Conservation (phyloP, 2,888 invertebrate genomes). For the Apomyelois bistriatella region DNA sequence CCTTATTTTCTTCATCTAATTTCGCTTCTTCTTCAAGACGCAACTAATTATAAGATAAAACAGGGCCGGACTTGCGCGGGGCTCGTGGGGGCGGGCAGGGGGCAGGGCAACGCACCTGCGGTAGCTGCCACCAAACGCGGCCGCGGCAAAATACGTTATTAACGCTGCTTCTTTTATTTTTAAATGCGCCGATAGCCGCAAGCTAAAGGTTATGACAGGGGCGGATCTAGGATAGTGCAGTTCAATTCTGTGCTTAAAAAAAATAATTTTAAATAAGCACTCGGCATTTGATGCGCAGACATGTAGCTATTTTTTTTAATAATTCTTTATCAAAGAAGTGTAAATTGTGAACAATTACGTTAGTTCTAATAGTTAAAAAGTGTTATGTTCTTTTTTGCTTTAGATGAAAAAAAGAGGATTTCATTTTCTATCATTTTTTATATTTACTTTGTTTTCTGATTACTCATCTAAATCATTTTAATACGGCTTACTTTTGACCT, state of each 20-base stretch:
- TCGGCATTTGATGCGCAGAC: too few species aligned
- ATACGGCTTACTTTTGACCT: too few species aligned
- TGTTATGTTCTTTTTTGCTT: too few species aligned
- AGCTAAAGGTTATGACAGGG: slow-evolving; percentile 75
- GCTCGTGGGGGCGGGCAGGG: slow-evolving; percentile 32
- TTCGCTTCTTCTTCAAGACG: slow-evolving; percentile 4
- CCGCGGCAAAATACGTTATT: slow-evolving; percentile 68
- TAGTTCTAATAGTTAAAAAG: too few species aligned
- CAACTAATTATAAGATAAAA: slow-evolving; percentile 13
- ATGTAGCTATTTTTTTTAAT: too few species aligned
- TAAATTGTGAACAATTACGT: too few species aligned
- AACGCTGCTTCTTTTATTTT: slow-evolving; percentile 74
- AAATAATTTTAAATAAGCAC: too few species aligned
- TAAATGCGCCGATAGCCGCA: slow-evolving; percentile 66
- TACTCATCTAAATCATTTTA: too few species aligned
- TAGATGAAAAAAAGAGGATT: too few species aligned
- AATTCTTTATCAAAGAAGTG: too few species aligned
- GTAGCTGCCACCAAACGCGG: slow-evolving; percentile 56
- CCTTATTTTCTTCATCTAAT: neutral
- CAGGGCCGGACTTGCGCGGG: slow-evolving; percentile 27
- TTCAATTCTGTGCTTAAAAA: neutral
- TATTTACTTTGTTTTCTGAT: too few species aligned
- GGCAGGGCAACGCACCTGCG: slow-evolving; percentile 53
- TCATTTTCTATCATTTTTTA: too few species aligned
- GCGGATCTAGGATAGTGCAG: slow-evolving; percentile 34